Base-by-base conservation (phyloP, 1,140 invertebrate genomes). In the Colletes latitarsis region DNA sequence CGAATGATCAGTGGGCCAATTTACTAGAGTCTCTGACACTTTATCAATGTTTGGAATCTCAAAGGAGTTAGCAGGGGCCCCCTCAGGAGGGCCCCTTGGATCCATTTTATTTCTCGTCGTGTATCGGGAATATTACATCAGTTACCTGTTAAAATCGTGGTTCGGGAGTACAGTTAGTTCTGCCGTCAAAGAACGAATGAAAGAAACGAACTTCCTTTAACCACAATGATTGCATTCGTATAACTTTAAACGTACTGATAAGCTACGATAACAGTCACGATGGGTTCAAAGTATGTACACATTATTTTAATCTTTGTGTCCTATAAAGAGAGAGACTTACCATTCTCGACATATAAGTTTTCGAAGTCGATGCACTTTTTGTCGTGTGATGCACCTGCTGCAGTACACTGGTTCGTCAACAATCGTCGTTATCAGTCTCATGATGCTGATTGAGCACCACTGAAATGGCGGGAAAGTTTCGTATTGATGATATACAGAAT, bases 21-120 rank as follows among this genome's bases (percentile, higher is more conserved):
- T 88, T 41, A 88, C 81, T 1, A 83, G 80, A 55, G 74, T 86
- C n/a, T 89, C 86, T 69, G 85, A 78, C n/a, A 80, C 82, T 79
- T 92, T 92, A 55, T 91, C 90, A 60, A 91, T 85, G n/a, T 78
- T 88, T 52, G 85, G 53, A 82, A 92, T 89, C 41, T 93, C 91
- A 77, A 90, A 82, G 60, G 88, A 86, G 79, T 91, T 89, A 76
- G 64, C 82, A 89, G 92, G 92, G 92, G 90, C 92, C 92, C 92
- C 92, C 90, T 92, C 90, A 88, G 89, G 92, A 93, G 92, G 92
- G 91, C 91, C 92, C 92, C 92, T 89, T 86, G 86, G 76, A 86
- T 93, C 89, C 92, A 93, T 93, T 80, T 88, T 90, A 69, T 66
- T 77, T 57, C 62, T 69, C 53, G 49, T 71, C 46, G 46, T 69